These are phyloP conservation scores for Helicoverpa assulta DNA, from an alignment of 2,888 invertebrate species.

Conservation along the genomic window DNA sequence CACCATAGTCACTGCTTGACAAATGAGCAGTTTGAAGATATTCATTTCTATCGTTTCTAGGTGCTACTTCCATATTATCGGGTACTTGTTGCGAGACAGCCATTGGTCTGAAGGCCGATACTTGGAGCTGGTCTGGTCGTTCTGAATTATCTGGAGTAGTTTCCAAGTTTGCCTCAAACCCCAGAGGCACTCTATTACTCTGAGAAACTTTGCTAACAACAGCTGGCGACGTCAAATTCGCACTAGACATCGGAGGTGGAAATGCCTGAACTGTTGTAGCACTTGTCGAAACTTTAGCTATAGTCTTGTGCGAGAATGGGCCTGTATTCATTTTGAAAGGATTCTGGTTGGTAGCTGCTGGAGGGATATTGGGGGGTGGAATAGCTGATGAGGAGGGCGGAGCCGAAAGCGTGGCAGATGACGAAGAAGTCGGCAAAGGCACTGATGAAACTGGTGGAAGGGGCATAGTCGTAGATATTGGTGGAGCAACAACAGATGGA, in stretches of 20 bases:
- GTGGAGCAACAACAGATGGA: slow-evolving; percentile 42
- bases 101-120: slow-evolving; percentile 70
- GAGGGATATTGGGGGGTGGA: slow-evolving; percentile 73
- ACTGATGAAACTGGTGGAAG: slow-evolving; percentile 53
- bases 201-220: slow-evolving; percentile 79
- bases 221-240: slow-evolving; percentile 79
- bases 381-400: slow-evolving; percentile 54
- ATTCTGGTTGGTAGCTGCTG: slow-evolving; percentile 75
- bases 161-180: slow-evolving; percentile 91
- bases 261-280: slow-evolving; percentile 69
- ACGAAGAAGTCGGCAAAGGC: slow-evolving; percentile 45
- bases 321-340: slow-evolving; percentile 85
- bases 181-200: slow-evolving; percentile 76
- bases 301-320: slow-evolving; percentile 85
- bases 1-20: slow-evolving; percentile 89
- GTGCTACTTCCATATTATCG: slow-evolving; percentile 91
- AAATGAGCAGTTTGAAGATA: slow-evolving; percentile 94
- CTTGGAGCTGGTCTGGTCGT: slow-evolving; percentile 89
- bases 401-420: slow-evolving; percentile 43
- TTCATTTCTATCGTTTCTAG: slow-evolving; percentile 93
- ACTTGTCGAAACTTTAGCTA: slow-evolving; percentile 70
- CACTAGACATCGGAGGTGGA: slow-evolving; percentile 73
- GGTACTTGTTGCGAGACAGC: slow-evolving; percentile 78
- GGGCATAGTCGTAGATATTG: slow-evolving; percentile 52
- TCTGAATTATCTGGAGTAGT: slow-evolving; percentile 93